Conservation (phyloP, 2,113 vertebrate genomes). For the Neolamprologus ventralis region DNA sequence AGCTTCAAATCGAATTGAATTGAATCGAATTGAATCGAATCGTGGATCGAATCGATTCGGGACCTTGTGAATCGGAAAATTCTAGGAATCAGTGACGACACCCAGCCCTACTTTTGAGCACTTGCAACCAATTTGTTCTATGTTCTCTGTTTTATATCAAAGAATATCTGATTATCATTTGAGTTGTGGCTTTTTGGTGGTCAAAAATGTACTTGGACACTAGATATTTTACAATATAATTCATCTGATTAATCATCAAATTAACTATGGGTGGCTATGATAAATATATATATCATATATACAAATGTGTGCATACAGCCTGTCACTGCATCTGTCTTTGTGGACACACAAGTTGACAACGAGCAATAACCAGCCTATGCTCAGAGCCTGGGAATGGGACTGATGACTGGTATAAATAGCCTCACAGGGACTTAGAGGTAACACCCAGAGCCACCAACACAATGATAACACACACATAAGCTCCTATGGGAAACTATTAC, state of each 20-base stretch:
- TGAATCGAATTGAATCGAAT: no score
- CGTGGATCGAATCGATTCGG: no score
- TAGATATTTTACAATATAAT: background rate
- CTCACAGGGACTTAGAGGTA: slow-evolving; percentile 8
- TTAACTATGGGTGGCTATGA: background rate
- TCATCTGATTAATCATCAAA: background rate
- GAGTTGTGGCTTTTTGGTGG: background rate
- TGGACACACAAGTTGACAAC: background rate
- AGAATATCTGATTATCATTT: background rate
- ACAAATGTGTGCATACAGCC: background rate
- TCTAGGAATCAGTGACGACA: no score
- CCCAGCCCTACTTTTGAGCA: background rate
- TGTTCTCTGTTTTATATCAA: background rate
- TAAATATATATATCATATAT: background rate
- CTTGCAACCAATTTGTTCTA: background rate
- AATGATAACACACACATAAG: slow-evolving; percentile 21
- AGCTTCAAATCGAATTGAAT: no score
- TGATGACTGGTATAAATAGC: slow-evolving; percentile 32
- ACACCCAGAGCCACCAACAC: slow-evolving; percentile 37
- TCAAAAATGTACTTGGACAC: background rate
- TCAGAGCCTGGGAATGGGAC: slow-evolving; percentile 34
- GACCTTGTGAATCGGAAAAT: no score
- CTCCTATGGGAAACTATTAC: slow-evolving; percentile 36
- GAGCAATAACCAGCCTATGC: background rate
- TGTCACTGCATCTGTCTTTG: background rate